Evolutionary conservation across 2,797 vertebrate genomes (phyloP).

Genomic region (Artibeus jamaicensis): DNA sequence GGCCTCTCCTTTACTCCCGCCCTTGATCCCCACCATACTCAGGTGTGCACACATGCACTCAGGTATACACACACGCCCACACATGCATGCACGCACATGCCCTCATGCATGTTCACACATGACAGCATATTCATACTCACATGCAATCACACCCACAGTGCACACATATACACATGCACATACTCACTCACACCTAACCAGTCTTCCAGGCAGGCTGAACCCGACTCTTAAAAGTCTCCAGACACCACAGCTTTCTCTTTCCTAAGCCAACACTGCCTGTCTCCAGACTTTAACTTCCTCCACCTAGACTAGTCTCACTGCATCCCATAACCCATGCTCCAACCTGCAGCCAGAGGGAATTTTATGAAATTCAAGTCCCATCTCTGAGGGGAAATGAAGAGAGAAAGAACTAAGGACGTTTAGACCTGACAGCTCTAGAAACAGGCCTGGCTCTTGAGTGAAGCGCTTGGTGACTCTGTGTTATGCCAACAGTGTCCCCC

Average conservation of each 20-base stretch:
- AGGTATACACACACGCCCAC: neutral
- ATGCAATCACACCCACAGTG: neutral
- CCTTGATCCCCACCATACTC: neutral
- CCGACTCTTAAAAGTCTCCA: neutral
- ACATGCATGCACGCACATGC: neutral
- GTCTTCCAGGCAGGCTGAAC: neutral
- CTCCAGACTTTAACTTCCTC: neutral
- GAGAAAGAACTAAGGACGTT: neutral
- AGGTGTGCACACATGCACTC: too few relatives aligned
- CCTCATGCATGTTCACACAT: neutral
- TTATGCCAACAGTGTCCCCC: too few relatives aligned
- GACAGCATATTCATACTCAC: neutral
- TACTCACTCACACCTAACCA: neutral
- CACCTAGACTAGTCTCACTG: neutral
- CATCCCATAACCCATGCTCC: neutral
- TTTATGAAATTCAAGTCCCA: neutral
- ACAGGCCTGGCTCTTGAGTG: neutral
- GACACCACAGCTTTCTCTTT: neutral
- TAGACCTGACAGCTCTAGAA: neutral
- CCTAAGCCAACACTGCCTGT: rapidly evolving
- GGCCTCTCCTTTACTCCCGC: neutral
- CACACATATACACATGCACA: neutral
- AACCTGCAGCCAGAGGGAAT: neutral
- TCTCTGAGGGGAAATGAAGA: neutral
- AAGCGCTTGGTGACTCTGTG: neutral